phyloP scores from a whole-genome alignment of 2,888 invertebrate species.

The Dynastes maya region DNA sequence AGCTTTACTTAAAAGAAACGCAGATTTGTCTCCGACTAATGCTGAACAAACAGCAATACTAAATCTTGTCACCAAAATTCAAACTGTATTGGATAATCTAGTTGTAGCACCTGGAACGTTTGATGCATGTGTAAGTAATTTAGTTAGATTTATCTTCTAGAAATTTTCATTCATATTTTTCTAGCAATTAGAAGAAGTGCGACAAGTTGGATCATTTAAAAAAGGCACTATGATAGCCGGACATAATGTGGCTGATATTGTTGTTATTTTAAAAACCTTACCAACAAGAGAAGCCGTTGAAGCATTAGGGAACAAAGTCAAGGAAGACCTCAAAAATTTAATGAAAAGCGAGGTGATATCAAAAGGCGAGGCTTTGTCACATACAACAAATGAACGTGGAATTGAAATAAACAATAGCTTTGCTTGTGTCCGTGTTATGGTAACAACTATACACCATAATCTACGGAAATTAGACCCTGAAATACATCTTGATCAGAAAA shows the following conservation, averaged over 20 bases:
- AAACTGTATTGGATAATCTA: constrained; percentile 93
- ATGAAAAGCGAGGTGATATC: constrained; percentile 77
- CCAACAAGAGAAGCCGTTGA: constrained; percentile 97
- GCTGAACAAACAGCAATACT: constrained; percentile 93
- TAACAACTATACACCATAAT: constrained; percentile 96
- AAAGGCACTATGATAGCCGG: constrained; percentile 98
- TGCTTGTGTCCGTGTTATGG: constrained; percentile 90
- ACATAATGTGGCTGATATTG: constrained; percentile 96
- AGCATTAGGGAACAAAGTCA: constrained; percentile 89
- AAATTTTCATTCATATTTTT: constrained; percentile 56
- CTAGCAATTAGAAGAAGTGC: constrained; percentile 92
- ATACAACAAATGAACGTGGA: constrained; percentile 81
- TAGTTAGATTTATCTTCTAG: background rate
- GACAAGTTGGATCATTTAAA: constrained; percentile 98
- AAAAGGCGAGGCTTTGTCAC: constrained; percentile 74
- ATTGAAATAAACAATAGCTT: constrained; percentile 91
- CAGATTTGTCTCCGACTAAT: constrained; percentile 92
- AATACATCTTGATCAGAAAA: constrained; percentile 81
- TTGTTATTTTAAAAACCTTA: constrained; percentile 95
- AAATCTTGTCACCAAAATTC: constrained; percentile 95
- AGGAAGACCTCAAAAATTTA: constrained; percentile 87
- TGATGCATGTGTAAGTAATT: constrained; percentile 91
- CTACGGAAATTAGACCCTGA: constrained; percentile 94
- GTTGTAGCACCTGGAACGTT: constrained; percentile 95
- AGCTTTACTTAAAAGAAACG: constrained; percentile 93